Evolutionary conservation across 2,113 vertebrate genomes (phyloP), one percentile per base, ranked within the genome.

Genomic region (Corythornis vintsioides): DNA sequence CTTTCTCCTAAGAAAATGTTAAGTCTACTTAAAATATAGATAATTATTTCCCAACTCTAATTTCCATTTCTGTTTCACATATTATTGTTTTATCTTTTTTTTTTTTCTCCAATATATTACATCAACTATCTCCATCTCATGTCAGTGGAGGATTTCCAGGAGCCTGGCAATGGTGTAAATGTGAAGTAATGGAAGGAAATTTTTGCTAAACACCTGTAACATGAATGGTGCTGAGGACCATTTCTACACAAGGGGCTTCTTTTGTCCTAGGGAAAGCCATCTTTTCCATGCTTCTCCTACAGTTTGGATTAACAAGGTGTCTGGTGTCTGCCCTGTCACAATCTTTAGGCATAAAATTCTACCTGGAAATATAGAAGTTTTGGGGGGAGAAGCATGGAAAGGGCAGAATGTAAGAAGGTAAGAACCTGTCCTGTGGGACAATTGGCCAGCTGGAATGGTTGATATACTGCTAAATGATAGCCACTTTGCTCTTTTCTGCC

Each of bases 381-480:
- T 3, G 6, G 8, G 16, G 5, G 4, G 7, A 69, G 31, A 69
- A 38, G 19, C 50, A 53, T 26, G 38, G 10, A 53, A 70, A 69
- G 22, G 25, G 7, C 18, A 84, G 28, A 71, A 31, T 1, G 2
- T 0, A 53, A 17, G 15, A 71, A 63, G 28, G 6, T 25, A 45
- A 38, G 42, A 13, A 59, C 21, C n/a, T 60, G 40, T 31, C 10
- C 15, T 9, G n/a, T 31, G 72, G 13, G 24, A 24, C 7, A 69
- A 35, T 29, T 0, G 3, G n/a, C 3, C 8, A 35, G 5, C 6
- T 38, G 12, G 8, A 72, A 38, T 6, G 5, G 7, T 7, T 74
- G 43, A 10, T 21, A 26, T n/a, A 21, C 15, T 8, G 60, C 77
- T 4, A 5, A 5, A 20, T 26, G 8, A 24, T 7, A 26, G 48